These are phyloP conservation scores for Muscina levida DNA, from an alignment of 2,888 invertebrate species.

Conservation along the genomic window DNA sequence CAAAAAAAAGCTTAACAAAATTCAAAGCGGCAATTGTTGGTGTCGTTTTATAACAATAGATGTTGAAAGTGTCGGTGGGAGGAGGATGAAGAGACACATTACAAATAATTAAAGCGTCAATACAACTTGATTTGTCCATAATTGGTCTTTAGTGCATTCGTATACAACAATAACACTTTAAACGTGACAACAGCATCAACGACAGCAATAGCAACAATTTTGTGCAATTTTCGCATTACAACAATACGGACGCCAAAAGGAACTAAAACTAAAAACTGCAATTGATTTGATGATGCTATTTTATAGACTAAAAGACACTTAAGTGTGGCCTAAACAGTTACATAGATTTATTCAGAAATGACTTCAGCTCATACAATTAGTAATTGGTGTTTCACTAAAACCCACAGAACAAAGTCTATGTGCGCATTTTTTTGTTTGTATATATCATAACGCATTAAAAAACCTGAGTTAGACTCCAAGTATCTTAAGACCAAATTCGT, in stretches of 20 bases:
- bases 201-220: slow-evolving; percentile 40
- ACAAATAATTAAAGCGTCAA: slow-evolving; percentile 66
- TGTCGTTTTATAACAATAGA: background rate
- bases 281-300: slow-evolving; percentile 54
- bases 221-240: slow-evolving; percentile 45
- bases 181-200: slow-evolving; percentile 57
- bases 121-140: slow-evolving; percentile 67
- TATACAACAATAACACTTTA: slow-evolving; percentile 58
- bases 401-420: background rate
- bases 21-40: slow-evolving; percentile 37
- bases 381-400: slow-evolving; percentile 28
- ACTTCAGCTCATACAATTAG: background rate
- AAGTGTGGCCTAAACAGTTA: slow-evolving; percentile 53
- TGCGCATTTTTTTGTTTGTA: no score
- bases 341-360: slow-evolving; percentile 16
- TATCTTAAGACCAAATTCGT: no score
- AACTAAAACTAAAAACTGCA: slow-evolving; percentile 33
- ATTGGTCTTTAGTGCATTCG: slow-evolving; percentile 48
- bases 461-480: no score
- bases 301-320: slow-evolving; percentile 50
- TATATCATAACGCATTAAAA: no score
- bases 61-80: background rate
- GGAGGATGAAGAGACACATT: slow-evolving; percentile 38
- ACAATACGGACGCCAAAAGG: slow-evolving; percentile 8
- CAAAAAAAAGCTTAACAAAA: slow-evolving; percentile 2